Evolutionary conservation across 2,113 vertebrate species (phyloP).

Genomic region (Kryptolebias marmoratus): DNA sequence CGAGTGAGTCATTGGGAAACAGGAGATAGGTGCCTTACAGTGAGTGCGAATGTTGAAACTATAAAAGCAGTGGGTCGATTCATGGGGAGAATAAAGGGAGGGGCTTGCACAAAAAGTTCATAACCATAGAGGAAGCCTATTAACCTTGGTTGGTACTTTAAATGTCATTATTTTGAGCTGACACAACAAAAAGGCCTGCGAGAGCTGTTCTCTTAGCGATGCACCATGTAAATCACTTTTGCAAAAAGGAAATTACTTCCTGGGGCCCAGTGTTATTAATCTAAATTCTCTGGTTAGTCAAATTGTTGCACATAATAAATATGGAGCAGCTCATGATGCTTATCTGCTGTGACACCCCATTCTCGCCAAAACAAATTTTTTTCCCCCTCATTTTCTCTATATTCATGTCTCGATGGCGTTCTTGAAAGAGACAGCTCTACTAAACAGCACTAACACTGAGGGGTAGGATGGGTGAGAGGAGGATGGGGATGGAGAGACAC

Average conservation of each 20-base stretch:
- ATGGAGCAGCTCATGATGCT: constrained; percentile 88
- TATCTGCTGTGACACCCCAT: constrained; percentile 83
- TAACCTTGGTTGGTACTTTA: constrained; percentile 97
- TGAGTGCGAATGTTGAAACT: constrained; percentile 52
- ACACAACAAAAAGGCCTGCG: constrained; percentile 85
- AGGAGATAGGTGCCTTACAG: constrained; percentile 46
- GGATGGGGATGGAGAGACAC: constrained; percentile 49
- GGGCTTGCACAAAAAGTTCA: constrained; percentile 77
- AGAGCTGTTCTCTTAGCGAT: constrained; percentile 88
- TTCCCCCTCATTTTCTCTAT: constrained; percentile 58
- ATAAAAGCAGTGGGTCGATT: constrained; percentile 70
- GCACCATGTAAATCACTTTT: constrained; percentile 96
- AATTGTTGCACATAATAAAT: constrained; percentile 96
- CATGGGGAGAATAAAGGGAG: constrained; percentile 58
- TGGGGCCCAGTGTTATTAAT: constrained; percentile 94
- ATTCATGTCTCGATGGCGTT: constrained; percentile 74
- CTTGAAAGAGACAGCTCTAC: constrained; percentile 82
- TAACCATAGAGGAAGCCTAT: constrained; percentile 86
- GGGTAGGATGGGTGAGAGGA: constrained; percentile 33
- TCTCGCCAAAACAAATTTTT: constrained; percentile 71
- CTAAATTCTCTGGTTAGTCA: constrained; percentile 96
- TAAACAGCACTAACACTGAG: constrained; percentile 74
- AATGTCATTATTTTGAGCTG: constrained; percentile 98
- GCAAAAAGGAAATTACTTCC: constrained; percentile 99
- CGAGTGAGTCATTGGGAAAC: constrained; percentile 15